Conservation (phyloP, 2,797 vertebrate genomes). For the Pseudochaenichthys georgianus region DNA sequence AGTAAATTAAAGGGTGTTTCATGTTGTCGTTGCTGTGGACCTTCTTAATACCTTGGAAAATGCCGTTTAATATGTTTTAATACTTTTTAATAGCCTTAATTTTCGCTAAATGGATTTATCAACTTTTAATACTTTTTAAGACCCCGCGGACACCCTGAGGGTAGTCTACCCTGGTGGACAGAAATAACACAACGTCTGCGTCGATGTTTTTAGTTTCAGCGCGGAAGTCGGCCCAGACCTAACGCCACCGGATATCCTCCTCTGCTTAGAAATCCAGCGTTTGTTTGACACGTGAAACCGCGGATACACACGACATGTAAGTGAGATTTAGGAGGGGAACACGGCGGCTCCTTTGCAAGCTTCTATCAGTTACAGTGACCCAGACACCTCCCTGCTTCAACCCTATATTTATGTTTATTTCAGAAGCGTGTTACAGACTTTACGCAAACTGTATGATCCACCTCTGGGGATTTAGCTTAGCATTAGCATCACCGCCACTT, state of each 20-base stretch:
- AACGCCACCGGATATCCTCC: constrained; percentile 44
- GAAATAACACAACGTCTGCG: constrained; percentile 32
- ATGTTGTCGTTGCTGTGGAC: too few species aligned
- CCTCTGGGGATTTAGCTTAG: constrained; percentile 41
- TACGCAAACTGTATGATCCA: constrained; percentile 6
- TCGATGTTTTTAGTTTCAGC: constrained; percentile 28
- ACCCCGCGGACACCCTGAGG: too few species aligned
- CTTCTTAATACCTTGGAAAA: too few species aligned
- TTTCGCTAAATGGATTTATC: too few species aligned
- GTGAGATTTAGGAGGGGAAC: constrained; percentile 37
- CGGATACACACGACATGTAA: constrained; percentile 30
- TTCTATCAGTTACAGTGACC: constrained; percentile 14
- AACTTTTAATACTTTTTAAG: too few species aligned
- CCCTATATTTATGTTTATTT: neutral
- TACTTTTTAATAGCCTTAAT: too few species aligned
- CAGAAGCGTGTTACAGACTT: constrained; percentile 13
- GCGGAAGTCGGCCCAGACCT: constrained; percentile 24
- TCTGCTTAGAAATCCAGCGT: constrained; percentile 44
- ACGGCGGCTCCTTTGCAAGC: constrained; percentile 9
- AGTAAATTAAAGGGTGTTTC: too few species aligned
- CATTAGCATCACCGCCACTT: constrained; percentile 19
- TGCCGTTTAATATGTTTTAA: too few species aligned
- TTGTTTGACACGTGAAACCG: constrained; percentile 51
- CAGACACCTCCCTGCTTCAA: constrained; percentile 2
- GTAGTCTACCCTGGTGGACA: constrained; percentile 2